Percentiles rank a stretch among this genome's conserved stretches.
Evolutionary conservation across 2,113 vertebrate species (phyloP).

Genomic region (cattle (Bos taurus)): ARS-UCD2.0 NC_037336.1:13572001-13572500

Average conservation of each 20-base stretch:
- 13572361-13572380: neutral
- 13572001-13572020: neutral
- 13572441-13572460: neutral
- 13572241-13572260: neutral
- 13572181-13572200: neutral
- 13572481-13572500: neutral
- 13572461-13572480: neutral
- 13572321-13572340: neutral
- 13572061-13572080: neutral
- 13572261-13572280: neutral
- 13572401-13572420: neutral
- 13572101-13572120: neutral
- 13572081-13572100: neutral
- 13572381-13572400: neutral
- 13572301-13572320: neutral
- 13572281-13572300: neutral
- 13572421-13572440: neutral
- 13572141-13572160: neutral
- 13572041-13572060: neutral
- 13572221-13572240: neutral
- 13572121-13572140: neutral
- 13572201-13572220: constrained; percentile 1
- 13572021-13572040: neutral
- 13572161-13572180: neutral
- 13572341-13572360: neutral